Base-by-base conservation (phyloP, 2,888 invertebrate genomes). In the Standfussiana lucernea region DNA sequence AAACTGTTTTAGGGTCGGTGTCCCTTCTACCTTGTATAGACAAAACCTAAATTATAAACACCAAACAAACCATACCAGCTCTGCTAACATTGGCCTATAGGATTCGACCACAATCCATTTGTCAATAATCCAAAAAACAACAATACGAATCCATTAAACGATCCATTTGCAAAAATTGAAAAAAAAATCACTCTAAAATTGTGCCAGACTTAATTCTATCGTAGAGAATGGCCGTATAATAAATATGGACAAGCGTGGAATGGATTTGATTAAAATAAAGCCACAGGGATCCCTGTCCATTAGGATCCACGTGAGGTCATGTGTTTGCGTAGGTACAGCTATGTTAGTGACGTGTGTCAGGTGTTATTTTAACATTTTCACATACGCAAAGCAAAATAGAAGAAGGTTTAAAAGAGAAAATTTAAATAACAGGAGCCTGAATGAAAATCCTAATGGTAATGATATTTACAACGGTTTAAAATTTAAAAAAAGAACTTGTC, bases 281-380 rank as follows among this genome's bases (percentile, higher is more conserved):
- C 88, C 92, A 85, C 72, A 40, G 84, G 88, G 89, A 90, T 89
- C 84, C 83, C 86, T 86, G 88, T 90, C 91, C 91, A 92, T 93
- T 91, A 91, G 90, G 85, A 80, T 83, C 79, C 85, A 89, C 87
- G 89, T 90, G 88, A 84, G 85, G 73, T n/a, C n/a, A 42, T 37
- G 15, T 67, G n/a, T 70, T 24, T 73, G 35, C 32, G 8, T 53
- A 73, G 53, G n/a, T 24, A 72, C 8, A 42, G 47, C 28, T n/a
- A 66, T 50, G 69, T 5, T 40, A 42, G 28, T 72, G 64, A 78
- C 59, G 37, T 45, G 53, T 61, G 5, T 40, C 15, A 32, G 35
- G 47, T 50, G 65, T 59, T 50, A 61, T 64, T 50, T 35, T 1
- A 53, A 66, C 21, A 21, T 21, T 32, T 18, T 37, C 18, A 64